Base-by-base conservation (phyloP, 2,797 vertebrate genomes). In the Agapornis canus region DNA sequence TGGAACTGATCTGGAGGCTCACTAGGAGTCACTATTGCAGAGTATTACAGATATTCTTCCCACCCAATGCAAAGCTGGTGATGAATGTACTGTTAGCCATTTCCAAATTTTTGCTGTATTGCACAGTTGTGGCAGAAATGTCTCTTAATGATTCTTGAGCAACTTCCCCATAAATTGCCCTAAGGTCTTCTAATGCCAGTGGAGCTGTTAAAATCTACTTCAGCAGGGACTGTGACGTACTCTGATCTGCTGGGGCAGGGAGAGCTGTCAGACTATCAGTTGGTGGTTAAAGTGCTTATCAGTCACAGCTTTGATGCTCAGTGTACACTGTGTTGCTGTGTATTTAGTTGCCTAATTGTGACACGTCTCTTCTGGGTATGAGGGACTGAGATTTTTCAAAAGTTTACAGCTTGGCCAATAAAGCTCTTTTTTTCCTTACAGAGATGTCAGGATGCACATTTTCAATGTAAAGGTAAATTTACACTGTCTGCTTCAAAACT, bases 201-300 rank as follows among this genome's bases (percentile, higher is more conserved):
- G 86, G 65, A 92, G 35, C 70, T 84, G 73, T 90, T 93, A 84
- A 94, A 84, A 84, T 65, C 64, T 76, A 4, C 59, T 76, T 79
- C 66, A 82, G 52, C 49, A 43, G 80, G 22, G 32, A 81, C 40
- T 54, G 17, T 56, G 48, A 71, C 57, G 75, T 90, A 90, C 0
- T 83, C 32, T 83, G 61, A 49, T 78, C 48, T 82, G 14, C 39
- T 51, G 59, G 47, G 63, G 71, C 54, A 89, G 35, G 23, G 61
- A 90, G 45, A 59, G 20, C 43, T 92, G 71, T 83, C 77, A 90
- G 52, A 61, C 37, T 75, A 60, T 83, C 76, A 87, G 78, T 26
- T 66, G 51, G 49, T 59, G 16, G 63, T 68, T 91, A 70, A 76
- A 72, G 43, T 40, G 43, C 75, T 76, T 66, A 81, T 56, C 42